Conservation (phyloP, 2,797 vertebrate species). For the Myoxocephalus aenaeus region DNA sequence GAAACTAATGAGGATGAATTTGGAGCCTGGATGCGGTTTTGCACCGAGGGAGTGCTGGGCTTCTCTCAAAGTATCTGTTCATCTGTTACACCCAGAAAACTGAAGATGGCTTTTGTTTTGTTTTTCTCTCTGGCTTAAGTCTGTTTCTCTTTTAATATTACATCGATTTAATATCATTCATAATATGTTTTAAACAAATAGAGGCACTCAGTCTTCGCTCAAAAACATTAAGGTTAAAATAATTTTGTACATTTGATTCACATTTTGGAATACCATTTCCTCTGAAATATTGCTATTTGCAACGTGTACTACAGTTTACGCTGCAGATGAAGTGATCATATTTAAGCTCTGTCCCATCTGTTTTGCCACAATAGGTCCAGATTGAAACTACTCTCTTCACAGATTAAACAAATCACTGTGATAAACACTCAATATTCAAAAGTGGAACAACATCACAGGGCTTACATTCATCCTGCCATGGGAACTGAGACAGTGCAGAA, state of each 20-base stretch:
- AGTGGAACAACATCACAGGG: not conserved
- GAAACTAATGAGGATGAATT: constrained; percentile 78
- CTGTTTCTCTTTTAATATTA: constrained; percentile 23
- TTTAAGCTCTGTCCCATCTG: not conserved
- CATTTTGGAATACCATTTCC: not conserved
- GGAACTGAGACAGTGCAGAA: not conserved
- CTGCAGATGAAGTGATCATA: not conserved
- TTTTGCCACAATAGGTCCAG: not conserved
- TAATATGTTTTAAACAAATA: not conserved
- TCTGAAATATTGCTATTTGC: not conserved
- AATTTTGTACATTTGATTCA: not conserved
- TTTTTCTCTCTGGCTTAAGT: constrained; percentile 16
- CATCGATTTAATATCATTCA: not conserved
- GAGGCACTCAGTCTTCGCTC: not conserved
- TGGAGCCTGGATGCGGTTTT: constrained; percentile 60
- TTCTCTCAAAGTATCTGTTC: constrained; percentile 62
- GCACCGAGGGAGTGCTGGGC: constrained; percentile 50
- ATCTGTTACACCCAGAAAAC: constrained; percentile 59
- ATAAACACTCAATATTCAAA: not conserved
- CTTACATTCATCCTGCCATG: not conserved
- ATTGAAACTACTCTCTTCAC: not conserved
- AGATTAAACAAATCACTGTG: too few species aligned
- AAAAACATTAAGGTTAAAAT: not conserved
- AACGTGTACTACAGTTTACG: not conserved
- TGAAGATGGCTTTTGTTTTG: constrained; percentile 20